These are phyloP conservation scores for Margarornis squamiger DNA, from an alignment of 2,797 vertebrate genomes.

Conservation along the genomic window DNA sequence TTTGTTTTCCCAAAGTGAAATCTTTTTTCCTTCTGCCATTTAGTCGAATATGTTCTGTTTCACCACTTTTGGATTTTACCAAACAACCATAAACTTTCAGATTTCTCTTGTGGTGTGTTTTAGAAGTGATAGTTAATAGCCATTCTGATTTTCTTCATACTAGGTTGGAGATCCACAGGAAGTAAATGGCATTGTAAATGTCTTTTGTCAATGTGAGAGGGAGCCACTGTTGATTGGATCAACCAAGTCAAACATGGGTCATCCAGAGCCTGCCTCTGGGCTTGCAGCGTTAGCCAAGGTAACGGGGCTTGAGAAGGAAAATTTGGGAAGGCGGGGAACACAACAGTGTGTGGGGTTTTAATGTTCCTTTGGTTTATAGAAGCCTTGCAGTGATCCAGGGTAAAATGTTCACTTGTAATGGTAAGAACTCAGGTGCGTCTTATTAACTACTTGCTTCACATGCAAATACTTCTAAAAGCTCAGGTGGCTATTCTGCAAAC, in stretches of 20 bases:
- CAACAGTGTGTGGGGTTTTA: background rate
- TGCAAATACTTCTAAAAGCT: background rate
- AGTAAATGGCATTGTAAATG: slow-evolving; percentile 83
- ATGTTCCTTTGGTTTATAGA: background rate
- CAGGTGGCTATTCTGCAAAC: background rate
- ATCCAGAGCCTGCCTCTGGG: slow-evolving; percentile 93
- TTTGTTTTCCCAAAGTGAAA: background rate
- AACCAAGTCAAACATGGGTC: slow-evolving; percentile 98
- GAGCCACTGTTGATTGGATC: slow-evolving; percentile 90
- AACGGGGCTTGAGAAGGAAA: background rate
- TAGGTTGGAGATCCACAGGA: slow-evolving; percentile 98
- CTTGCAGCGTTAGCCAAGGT: slow-evolving; percentile 92
- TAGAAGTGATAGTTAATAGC: background rate
- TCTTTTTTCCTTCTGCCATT: background rate
- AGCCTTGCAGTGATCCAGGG: background rate
- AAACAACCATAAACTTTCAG: background rate
- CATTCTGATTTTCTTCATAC: background rate
- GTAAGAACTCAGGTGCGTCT: background rate
- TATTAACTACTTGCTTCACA: background rate
- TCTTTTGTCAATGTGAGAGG: slow-evolving; percentile 82
- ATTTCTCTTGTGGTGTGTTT: background rate
- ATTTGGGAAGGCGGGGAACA: background rate
- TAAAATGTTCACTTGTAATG: background rate
- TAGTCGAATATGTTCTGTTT: background rate
- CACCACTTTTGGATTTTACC: background rate